Base-by-base conservation (phyloP, 2,888 invertebrate species). In the Alitta virens region DNA sequence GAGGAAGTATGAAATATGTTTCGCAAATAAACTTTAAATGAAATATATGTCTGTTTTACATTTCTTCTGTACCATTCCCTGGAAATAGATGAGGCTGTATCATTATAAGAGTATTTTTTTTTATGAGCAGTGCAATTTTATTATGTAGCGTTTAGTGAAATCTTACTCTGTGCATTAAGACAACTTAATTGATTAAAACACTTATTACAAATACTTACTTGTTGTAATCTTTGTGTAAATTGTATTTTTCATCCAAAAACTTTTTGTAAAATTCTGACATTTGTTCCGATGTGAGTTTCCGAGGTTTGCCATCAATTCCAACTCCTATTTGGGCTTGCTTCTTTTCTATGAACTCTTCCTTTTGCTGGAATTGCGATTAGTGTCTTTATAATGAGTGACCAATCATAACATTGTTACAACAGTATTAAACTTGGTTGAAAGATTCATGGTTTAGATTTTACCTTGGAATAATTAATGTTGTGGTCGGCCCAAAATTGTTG, bases 251-350 rank as follows among this genome's bases (percentile, higher is more conserved):
- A 78, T 93, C 91, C n/a, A 93, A 83, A 79, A 93, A 93, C 53
- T 86, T 82, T 83, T 91, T 92, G 77, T 93, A 93, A 82, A 93
- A 94, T 26, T 88, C 87, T 73, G 92, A 92, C 90, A 93, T 68
- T 62, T 76, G 74, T 54, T 75, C 76, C 23, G 74, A 60, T 9
- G 72, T 62, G 25, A 75, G 42, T 5, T 63, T 67, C 42, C 63
- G 50, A 16, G 63, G 62, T 9, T 64, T 56, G 2, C 63, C 60
- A 33, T 63, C 63, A 40, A 52, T 42, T 7, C 42, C 58, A n/a
- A 40, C 33, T 21, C 21, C 25, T 27, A 61, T 40, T 63, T 72
- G 68, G 12, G 65, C 68, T 33, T 71, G 38, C 52, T 33, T 70
- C 40, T 54, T 56, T 57, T 69, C 70, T 16, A 71, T 63, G 66